phyloP scores from a whole-genome alignment of 2,113 vertebrate genomes.

The Alligator sinensis region DNA sequence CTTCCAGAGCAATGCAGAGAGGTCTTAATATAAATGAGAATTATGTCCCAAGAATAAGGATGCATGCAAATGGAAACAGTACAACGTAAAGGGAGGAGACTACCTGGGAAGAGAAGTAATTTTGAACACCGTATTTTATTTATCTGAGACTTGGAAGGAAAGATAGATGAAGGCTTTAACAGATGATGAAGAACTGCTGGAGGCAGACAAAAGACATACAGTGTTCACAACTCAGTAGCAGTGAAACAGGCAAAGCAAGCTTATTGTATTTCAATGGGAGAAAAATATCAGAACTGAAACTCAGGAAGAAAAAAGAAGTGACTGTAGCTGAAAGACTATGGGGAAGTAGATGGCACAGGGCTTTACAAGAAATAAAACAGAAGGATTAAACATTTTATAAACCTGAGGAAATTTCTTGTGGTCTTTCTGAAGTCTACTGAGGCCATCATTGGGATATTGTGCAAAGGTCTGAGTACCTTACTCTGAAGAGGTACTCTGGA shows the following conservation, averaged over 20 bases:
- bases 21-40: not conserved
- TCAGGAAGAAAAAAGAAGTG: not conserved
- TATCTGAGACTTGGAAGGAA: not conserved
- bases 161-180: not conserved
- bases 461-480: not conserved
- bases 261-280: not conserved
- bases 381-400: not conserved
- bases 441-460: not conserved
- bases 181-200: not conserved
- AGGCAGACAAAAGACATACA: not conserved
- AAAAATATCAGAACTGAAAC: not conserved
- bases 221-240: not conserved
- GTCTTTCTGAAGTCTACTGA: not conserved
- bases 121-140: not conserved
- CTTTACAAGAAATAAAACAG: not conserved
- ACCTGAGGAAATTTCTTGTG: not conserved
- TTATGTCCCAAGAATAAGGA: not conserved
- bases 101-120: not conserved
- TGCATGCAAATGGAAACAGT: not conserved
- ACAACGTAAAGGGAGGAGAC: not conserved
- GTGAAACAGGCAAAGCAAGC: not conserved
- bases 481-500: not conserved
- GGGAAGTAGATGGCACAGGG: not conserved
- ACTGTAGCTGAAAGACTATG: not conserved
- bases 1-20: not conserved